Conservation (phyloP, 1,140 invertebrate species). For the Calliopsis andreniformis region DNA sequence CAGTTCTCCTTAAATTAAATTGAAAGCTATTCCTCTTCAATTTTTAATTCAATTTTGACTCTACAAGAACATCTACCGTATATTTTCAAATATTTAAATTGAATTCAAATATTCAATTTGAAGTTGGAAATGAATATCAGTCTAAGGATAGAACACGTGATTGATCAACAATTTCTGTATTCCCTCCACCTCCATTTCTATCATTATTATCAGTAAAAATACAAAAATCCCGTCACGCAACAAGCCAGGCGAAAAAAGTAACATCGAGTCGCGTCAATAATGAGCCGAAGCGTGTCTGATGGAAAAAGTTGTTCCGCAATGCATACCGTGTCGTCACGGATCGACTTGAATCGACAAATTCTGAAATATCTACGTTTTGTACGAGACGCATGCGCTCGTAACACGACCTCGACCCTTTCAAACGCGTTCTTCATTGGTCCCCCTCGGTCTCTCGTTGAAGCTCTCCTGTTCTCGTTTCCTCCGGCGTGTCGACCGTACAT, state of each 20-base stretch:
- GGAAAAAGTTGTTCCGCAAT: not conserved
- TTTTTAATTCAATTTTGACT: too few relatives aligned
- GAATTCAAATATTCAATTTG: too few relatives aligned
- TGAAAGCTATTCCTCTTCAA: too few relatives aligned
- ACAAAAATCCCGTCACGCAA: too few relatives aligned
- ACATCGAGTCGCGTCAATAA: not conserved
- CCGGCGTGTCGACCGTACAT: slow-evolving; percentile 63
- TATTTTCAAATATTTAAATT: too few relatives aligned
- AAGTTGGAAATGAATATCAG: too few relatives aligned
- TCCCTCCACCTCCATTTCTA: too few relatives aligned
- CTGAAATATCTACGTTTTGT: slow-evolving; percentile 52
- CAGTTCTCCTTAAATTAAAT: not conserved
- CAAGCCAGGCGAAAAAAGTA: not conserved
- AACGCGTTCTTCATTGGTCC: slow-evolving; percentile 56
- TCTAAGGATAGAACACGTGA: too few relatives aligned
- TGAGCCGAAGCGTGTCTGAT: not conserved
- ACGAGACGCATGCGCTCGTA: slow-evolving; percentile 42
- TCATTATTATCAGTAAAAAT: too few relatives aligned
- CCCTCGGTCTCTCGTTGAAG: slow-evolving; percentile 43
- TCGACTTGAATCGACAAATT: slow-evolving; percentile 31
- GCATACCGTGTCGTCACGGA: not conserved
- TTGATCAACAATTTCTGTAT: too few relatives aligned
- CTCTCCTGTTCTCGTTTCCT: slow-evolving; percentile 60
- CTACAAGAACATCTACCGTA: too few relatives aligned
- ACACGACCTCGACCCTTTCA: slow-evolving; percentile 65